These are phyloP conservation scores for Tachyglossus aculeatus DNA, from an alignment of 2,797 vertebrate genomes.

Conservation along the genomic window DNA sequence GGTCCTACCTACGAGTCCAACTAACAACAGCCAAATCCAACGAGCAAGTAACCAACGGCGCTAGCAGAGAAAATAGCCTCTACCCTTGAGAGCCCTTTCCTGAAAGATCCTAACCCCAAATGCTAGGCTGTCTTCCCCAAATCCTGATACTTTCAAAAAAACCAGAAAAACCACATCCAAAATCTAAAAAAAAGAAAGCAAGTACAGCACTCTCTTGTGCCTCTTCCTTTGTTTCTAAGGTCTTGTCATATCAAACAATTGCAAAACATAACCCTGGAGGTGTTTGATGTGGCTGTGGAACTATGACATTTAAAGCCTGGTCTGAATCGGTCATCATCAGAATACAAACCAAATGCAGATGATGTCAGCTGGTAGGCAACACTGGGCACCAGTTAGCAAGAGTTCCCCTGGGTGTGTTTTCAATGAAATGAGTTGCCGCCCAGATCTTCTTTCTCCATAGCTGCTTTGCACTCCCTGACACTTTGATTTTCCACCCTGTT, in stretches of 20 bases:
- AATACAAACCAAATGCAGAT: conserved; percentile 61
- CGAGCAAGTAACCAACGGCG: too few relatives aligned
- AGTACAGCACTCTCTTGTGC: conserved; percentile 49
- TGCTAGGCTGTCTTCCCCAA: too few relatives aligned
- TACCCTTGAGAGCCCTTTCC: too few relatives aligned
- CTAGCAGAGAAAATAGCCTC: too few relatives aligned
- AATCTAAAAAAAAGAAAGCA: too few relatives aligned
- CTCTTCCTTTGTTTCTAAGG: conserved; percentile 63
- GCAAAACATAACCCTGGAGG: conserved; percentile 67
- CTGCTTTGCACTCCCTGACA: conserved; percentile 17
- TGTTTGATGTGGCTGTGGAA: conserved; percentile 72
- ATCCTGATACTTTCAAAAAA: too few relatives aligned
- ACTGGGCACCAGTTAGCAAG: conserved; percentile 32
- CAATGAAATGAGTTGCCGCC: conserved; percentile 51
- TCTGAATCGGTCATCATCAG: conserved; percentile 70
- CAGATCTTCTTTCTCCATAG: conserved; percentile 35
- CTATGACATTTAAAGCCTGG: conserved; percentile 68
- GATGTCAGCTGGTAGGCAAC: too few relatives aligned
- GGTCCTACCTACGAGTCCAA: too few relatives aligned
- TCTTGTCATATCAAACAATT: conserved; percentile 72
- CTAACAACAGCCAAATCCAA: too few relatives aligned
- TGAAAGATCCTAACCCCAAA: too few relatives aligned
- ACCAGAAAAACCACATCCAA: conserved; percentile 15
- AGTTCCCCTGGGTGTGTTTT: conserved; percentile 18
- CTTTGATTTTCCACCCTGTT: conserved; percentile 45